Evolutionary conservation across 2,113 vertebrate species (phyloP).

Genomic region (Falcunculus frontatus): DNA sequence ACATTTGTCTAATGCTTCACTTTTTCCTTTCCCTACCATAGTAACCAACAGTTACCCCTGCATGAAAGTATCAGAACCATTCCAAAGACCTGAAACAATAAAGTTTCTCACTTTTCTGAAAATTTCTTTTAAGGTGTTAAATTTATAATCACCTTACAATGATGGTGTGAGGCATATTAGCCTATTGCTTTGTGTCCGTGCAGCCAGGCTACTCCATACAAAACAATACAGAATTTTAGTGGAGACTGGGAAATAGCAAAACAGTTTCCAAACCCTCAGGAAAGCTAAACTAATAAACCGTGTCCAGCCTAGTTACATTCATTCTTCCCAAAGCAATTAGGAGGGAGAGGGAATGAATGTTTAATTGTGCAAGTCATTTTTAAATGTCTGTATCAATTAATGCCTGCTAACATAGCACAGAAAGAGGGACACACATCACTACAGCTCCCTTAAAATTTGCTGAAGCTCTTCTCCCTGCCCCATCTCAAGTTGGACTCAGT

Average conservation of each 20-base stretch:
- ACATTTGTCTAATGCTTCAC: not conserved
- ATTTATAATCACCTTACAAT: not conserved
- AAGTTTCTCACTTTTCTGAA: not conserved
- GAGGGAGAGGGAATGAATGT: not conserved
- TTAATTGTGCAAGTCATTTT: not conserved
- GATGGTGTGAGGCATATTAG: not conserved
- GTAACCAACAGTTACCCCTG: not conserved
- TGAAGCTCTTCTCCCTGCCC: not conserved
- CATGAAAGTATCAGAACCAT: not conserved
- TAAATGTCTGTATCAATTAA: not conserved
- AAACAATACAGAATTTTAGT: not conserved
- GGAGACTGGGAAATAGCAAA: not conserved
- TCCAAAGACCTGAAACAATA: not conserved
- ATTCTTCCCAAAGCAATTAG: constrained; percentile 23
- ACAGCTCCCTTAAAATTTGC: not conserved
- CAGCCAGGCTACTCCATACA: not conserved
- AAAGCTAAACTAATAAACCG: not conserved
- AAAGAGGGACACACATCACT: not conserved
- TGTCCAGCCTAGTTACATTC: not conserved
- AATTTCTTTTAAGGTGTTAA: not conserved
- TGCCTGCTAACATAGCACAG: not conserved
- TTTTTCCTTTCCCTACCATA: not conserved
- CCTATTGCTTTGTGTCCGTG: not conserved
- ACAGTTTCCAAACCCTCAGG: not conserved
- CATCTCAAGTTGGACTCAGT: not conserved